Evolutionary conservation across 2,113 vertebrate genomes (phyloP).

Genomic region (Sinocyclocheilus rhinocerous): DNA sequence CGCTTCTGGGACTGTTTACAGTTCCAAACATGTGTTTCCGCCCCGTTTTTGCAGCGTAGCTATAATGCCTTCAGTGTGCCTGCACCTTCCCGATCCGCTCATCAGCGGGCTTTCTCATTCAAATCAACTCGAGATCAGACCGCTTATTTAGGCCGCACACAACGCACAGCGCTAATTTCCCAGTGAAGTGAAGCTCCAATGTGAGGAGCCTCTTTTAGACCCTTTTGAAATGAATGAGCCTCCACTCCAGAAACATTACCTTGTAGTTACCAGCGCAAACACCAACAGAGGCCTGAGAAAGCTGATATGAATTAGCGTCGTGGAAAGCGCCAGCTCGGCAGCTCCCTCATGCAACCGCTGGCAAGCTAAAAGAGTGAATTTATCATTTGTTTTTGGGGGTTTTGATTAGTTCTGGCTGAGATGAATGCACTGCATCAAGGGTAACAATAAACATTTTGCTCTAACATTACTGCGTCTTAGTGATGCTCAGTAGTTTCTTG

Average conservation of each 20-base stretch:
- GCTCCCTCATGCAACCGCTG: slow-evolving; percentile 15
- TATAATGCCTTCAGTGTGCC: slow-evolving; percentile 40
- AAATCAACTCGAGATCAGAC: slow-evolving; percentile 69
- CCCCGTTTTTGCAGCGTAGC: slow-evolving; percentile 56
- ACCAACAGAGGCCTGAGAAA: slow-evolving; percentile 52
- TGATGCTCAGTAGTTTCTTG: not conserved
- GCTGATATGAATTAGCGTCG: slow-evolving; percentile 29
- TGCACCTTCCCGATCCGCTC: slow-evolving; percentile 56
- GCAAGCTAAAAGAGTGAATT: slow-evolving; percentile 13
- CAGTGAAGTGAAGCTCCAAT: slow-evolving; percentile 45
- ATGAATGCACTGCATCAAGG: slow-evolving; percentile 33
- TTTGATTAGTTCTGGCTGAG: slow-evolving; percentile 36
- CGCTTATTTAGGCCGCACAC: not conserved
- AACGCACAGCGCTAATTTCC: no score
- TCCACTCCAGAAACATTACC: slow-evolving; percentile 66
- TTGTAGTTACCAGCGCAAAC: slow-evolving; percentile 63
- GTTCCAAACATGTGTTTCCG: slow-evolving; percentile 47
- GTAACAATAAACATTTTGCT: slow-evolving; percentile 51
- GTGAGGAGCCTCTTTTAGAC: slow-evolving; percentile 64
- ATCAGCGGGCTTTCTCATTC: slow-evolving; percentile 61
- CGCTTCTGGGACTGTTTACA: slow-evolving; percentile 58
- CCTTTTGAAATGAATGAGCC: slow-evolving; percentile 62
- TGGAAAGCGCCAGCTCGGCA: not conserved
- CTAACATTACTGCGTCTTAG: slow-evolving; percentile 23
- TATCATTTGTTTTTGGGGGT: slow-evolving; percentile 33